Evolutionary conservation across 53 echinoderm and acorn worm species (phyloP).

Genomic region (Zoroaster sp.): DNA sequence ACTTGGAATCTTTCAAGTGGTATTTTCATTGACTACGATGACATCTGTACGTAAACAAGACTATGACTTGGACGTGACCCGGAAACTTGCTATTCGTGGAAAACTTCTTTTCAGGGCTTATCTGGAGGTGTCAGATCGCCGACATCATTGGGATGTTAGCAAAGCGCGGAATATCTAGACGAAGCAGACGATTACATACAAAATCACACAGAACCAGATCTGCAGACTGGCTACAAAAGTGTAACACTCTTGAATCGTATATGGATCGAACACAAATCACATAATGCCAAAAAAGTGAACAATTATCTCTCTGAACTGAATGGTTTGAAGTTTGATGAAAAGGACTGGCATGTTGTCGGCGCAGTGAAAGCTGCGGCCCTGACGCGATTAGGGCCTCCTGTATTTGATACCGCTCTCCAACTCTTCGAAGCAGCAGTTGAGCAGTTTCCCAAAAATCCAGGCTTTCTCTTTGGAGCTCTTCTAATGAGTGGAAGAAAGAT

Average conservation of each 20-base stretch:
- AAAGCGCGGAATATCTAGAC: background rate
- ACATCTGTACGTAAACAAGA: background rate
- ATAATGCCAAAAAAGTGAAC: background rate
- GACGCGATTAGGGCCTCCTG: background rate
- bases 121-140: background rate
- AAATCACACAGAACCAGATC: background rate
- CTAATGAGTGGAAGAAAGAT: background rate
- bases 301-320: background rate
- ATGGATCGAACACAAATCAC: background rate
- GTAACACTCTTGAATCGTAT: conserved; percentile 26
- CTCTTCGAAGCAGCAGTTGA: background rate
- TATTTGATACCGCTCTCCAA: background rate
- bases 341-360: background rate
- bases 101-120: background rate
- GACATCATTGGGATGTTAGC: background rate
- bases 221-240: conserved; percentile 1
- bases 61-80: background rate
- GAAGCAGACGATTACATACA: background rate
- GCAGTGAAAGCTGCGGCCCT: conserved; percentile 18
- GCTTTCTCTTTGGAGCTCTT: background rate
- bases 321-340: background rate
- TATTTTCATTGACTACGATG: background rate
- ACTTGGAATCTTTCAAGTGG: background rate
- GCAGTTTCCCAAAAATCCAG: background rate
- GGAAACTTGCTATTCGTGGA: background rate